Percentiles rank a stretch among this genome's conserved stretches.
These are phyloP conservation scores for Alviniconcha marisindica DNA, from an alignment of 1,140 invertebrate species.

Conservation along the genomic window DNA sequence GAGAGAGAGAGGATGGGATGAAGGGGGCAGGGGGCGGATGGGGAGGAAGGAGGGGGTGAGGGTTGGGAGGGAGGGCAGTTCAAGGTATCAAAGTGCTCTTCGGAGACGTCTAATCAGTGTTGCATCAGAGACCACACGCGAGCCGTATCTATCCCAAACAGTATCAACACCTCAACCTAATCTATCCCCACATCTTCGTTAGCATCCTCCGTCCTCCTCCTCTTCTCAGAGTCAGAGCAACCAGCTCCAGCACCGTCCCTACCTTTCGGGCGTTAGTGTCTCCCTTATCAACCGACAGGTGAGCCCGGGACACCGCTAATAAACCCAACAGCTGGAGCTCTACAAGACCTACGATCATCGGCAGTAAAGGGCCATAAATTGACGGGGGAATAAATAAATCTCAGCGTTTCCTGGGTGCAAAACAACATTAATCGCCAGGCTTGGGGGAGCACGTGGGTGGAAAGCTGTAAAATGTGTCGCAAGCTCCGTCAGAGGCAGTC, in stretches of 20 bases:
- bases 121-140: conserved; percentile 5
- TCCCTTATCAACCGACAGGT: neutral
- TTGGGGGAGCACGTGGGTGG: neutral
- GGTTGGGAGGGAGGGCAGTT: neutral
- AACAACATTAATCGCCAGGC: neutral
- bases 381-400: neutral
- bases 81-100: neutral
- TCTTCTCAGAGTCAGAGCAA: neutral
- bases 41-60: neutral
- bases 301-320: neutral
- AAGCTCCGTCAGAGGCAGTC: neutral
- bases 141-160: neutral
- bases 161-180: neutral
- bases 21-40: neutral
- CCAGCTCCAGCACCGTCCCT: too few relatives aligned
- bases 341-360: neutral
- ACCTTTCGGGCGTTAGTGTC: too few relatives aligned
- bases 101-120: neutral
- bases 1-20: neutral
- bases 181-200: neutral
- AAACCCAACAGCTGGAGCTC: neutral
- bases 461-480: neutral
- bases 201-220: conserved; percentile 6
- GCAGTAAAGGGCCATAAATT: neutral
- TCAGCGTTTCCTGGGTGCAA: neutral